Conservation (phyloP, 2,113 vertebrate genomes). For the Cromileptes altivelis region DNA sequence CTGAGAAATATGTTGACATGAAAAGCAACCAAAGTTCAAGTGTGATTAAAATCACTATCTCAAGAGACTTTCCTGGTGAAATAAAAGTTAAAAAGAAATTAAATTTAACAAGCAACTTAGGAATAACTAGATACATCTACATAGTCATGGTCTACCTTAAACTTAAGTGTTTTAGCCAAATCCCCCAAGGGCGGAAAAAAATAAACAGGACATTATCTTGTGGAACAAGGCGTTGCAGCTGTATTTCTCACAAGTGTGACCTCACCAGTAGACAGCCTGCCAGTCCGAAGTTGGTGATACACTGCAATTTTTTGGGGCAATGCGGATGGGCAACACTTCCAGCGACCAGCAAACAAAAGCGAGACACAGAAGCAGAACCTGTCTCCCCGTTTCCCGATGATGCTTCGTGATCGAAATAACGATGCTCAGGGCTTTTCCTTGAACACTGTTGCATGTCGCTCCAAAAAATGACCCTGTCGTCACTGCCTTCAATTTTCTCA, state of each 20-base stretch:
- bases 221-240: not conserved
- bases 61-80: not conserved
- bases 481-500: constrained; percentile 52
- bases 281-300: constrained; percentile 14
- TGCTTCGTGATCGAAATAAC: constrained; percentile 26
- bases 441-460: constrained; percentile 40
- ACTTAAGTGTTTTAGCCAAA: not conserved
- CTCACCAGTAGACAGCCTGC: constrained; percentile 1
- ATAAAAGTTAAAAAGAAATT: not conserved
- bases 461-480: constrained; percentile 7
- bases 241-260: not conserved
- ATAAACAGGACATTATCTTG: not conserved
- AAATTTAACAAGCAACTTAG: not conserved
- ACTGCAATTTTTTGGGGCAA: constrained; percentile 19
- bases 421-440: constrained; percentile 48
- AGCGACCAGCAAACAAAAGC: constrained; percentile 25
- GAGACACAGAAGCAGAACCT: not conserved
- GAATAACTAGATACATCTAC: not conserved
- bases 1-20: not conserved
- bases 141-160: not conserved
- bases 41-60: not conserved
- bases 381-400: not conserved
- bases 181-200: not conserved
- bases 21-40: not conserved
- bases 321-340: constrained; percentile 1